Percentiles rank a stretch among this genome's conserved stretches.
Evolutionary conservation across 2,113 vertebrate species (phyloP).

Genomic region (Podarcis muralis): DNA sequence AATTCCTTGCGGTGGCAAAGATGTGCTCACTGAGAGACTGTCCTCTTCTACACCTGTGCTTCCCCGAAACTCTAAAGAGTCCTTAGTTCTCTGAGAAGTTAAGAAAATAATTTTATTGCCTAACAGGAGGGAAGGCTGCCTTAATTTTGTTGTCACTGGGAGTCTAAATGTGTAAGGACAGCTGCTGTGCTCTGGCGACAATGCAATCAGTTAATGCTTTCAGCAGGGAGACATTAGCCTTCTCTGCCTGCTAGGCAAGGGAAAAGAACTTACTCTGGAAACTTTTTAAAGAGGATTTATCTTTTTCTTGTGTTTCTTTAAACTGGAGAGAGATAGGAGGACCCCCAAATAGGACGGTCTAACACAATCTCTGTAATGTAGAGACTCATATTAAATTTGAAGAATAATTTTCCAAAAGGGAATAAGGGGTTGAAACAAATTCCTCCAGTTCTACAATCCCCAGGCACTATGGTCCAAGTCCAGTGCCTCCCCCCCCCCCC

Average conservation of each 20-base stretch:
- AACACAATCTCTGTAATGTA: background rate
- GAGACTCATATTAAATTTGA: background rate
- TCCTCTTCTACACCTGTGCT: background rate
- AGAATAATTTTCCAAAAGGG: background rate
- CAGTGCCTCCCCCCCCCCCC: too few relatives aligned
- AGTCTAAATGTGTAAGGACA: conserved; percentile 76
- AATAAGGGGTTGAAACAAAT: background rate
- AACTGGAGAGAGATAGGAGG: background rate
- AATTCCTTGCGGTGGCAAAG: conserved; percentile 18
- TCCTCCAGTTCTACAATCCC: background rate
- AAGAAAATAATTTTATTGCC: conserved; percentile 70
- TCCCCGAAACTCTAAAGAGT: conserved; percentile 37
- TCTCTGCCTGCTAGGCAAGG: conserved; percentile 70
- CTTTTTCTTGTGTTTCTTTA: background rate
- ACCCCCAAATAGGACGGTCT: background rate
- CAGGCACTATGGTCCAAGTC: background rate
- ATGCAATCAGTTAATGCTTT: conserved; percentile 78
- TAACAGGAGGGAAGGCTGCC: conserved; percentile 70
- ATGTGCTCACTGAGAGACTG: conserved; percentile 28
- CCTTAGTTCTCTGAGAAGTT: conserved; percentile 62
- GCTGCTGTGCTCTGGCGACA: conserved; percentile 77
- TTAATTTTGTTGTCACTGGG: conserved; percentile 79
- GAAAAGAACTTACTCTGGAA: conserved; percentile 60
- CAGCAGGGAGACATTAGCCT: conserved; percentile 75
- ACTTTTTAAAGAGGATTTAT: conserved; percentile 46